Evolutionary conservation across 2,888 invertebrate species (phyloP), one percentile per base, ranked within the genome.

Genomic region (Phortica magna): DNA sequence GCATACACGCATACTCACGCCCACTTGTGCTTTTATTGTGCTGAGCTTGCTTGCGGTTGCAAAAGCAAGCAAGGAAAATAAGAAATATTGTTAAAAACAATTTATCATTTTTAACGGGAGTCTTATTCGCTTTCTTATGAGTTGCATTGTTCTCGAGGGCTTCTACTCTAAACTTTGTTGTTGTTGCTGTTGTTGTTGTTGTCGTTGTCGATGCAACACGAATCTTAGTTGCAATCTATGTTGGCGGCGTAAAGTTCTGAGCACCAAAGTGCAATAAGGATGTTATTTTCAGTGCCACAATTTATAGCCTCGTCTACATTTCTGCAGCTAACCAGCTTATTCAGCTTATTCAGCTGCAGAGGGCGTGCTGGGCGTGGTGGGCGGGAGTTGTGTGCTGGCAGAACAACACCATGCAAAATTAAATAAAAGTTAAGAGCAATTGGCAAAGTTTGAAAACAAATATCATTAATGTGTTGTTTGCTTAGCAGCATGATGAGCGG

Each of bases 251-350:
- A 67, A 48, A 70, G 53, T 53, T 70, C 22, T 70, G n/a, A 4
- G 17, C 39, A 39, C 39, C 48, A 59, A 72, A 59, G 57, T 72
- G 64, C 73, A 73, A 73, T 73, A 73, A 73, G 73, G 73, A 73
- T 73, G 73, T 61, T 73, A 74, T 74, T 53, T 74, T 74, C 53
- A 74, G 74, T 53, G 53, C 48, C 64, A 59, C 74, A 74, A 74
- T 74, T 74, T 74, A 74, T 73, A 22, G 73, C 73, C 4, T 42
- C 31, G 65, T 39, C 41, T 14, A 9, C 70, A 17, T 14, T 70
- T 19, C 53, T 48, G 31, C 19, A 48, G 14, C 22, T 55, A 7
- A n/a, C 9, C 9, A 72, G 57, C 71, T 22, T 22, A 41, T 55
- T 31, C 64, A 31, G 31, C 31, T 31, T 31, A 31, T 31, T 31